These are phyloP conservation scores for Periparus ater DNA, from an alignment of 2,797 vertebrate genomes.

Conservation along the genomic window DNA sequence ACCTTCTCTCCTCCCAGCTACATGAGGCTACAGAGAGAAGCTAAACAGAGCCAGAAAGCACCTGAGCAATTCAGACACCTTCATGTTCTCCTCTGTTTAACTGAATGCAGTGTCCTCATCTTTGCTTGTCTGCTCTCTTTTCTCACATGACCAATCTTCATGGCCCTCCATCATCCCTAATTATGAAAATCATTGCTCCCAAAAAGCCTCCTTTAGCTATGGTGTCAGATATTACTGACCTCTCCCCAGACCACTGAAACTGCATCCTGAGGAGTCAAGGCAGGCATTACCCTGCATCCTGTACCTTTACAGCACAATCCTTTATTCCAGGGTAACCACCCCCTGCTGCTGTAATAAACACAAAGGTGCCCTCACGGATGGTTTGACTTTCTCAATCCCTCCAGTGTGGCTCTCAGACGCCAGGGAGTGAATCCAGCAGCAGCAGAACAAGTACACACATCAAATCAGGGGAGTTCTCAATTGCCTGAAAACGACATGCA, in stretches of 20 bases:
- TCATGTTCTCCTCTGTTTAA: not conserved
- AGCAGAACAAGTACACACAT: not conserved
- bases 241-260: not conserved
- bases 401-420: not conserved
- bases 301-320: not conserved
- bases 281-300: not conserved
- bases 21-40: not conserved
- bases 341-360: not conserved
- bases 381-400: not conserved
- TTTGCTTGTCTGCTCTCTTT: not conserved
- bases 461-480: not conserved
- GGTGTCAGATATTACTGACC: not conserved
- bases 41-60: not conserved
- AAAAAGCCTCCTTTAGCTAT: not conserved
- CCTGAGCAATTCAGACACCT: not conserved
- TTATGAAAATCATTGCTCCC: not conserved
- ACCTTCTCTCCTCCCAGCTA: not conserved
- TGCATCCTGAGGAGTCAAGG: not conserved
- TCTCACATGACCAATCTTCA: not conserved
- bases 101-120: not conserved
- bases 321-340: not conserved
- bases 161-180: not conserved
- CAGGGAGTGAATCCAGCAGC: not conserved
- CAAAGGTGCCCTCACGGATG: not conserved
- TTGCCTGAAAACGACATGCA: not conserved